These are phyloP conservation scores for Cepphus grylle DNA, from an alignment of 2,113 vertebrate species.

Conservation along the genomic window DNA sequence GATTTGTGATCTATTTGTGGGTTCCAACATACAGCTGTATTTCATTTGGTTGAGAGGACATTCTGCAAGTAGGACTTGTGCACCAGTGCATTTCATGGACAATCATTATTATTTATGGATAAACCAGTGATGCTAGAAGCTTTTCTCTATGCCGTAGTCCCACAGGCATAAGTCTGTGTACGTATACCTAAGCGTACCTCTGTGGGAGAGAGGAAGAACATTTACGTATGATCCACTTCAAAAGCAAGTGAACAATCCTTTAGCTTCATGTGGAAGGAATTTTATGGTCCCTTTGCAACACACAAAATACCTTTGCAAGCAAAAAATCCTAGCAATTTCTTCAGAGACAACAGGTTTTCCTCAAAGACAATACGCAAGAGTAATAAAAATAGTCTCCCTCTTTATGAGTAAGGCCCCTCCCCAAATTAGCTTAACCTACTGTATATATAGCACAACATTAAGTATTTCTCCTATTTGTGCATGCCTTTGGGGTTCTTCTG, in stretches of 20 bases:
- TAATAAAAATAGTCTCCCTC: background rate
- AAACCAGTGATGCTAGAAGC: background rate
- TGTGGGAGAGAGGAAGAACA: background rate
- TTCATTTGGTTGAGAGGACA: background rate
- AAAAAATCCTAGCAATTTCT: background rate
- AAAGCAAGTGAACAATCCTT: background rate
- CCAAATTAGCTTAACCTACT: background rate
- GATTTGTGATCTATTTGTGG: conserved; percentile 43
- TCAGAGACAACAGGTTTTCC: background rate
- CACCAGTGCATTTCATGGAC: background rate
- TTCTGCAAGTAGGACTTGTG: background rate
- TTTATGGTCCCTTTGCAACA: background rate
- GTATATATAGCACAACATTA: background rate
- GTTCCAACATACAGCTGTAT: conserved; percentile 28
- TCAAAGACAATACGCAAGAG: background rate
- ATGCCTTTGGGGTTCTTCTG: background rate
- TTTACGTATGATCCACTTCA: background rate
- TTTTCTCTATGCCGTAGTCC: background rate
- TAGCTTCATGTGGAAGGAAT: background rate
- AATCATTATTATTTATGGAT: background rate
- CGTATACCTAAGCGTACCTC: background rate
- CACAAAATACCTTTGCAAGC: background rate
- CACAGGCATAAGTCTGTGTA: background rate
- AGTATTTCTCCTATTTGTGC: background rate
- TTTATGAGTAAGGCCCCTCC: background rate